Evolutionary conservation across 2,113 vertebrate species (phyloP).

Genomic region (Rhinolophus ferrumequinum): DNA sequence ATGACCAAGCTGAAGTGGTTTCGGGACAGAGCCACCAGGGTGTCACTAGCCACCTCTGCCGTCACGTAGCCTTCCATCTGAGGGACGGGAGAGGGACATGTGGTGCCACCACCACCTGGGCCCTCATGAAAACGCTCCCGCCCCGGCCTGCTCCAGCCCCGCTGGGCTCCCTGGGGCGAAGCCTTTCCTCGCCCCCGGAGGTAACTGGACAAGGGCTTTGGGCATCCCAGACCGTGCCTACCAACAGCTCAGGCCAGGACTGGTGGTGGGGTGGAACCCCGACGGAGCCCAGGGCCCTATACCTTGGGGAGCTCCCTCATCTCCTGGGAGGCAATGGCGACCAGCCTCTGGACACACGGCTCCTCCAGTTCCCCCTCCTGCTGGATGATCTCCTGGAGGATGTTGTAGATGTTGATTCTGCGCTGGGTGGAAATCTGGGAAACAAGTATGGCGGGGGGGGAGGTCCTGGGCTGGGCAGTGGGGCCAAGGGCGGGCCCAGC

Average conservation of each 20-base stretch:
- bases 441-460: rapidly evolving
- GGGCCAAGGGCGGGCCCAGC: rapidly evolving
- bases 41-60: conserved; percentile 75
- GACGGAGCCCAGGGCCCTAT: rapidly evolving
- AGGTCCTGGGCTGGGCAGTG: rapidly evolving
- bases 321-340: conserved; percentile 59
- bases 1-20: conserved; percentile 79
- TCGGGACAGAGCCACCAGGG: conserved; percentile 72
- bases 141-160: rapidly evolving
- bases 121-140: background rate
- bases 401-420: conserved; percentile 71
- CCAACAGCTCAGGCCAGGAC: background rate
- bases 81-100: rapidly evolving
- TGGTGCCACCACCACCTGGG: rapidly evolving
- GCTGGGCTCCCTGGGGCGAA: background rate
- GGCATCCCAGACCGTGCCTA: rapidly evolving
- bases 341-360: conserved; percentile 58
- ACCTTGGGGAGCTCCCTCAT: conserved; percentile 69
- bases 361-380: conserved; percentile 63
- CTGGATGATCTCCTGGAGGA: conserved; percentile 72
- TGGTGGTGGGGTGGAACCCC: rapidly evolving
- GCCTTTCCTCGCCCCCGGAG: rapidly evolving
- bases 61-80: conserved; percentile 32
- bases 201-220: no score
- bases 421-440: conserved; percentile 66